These are phyloP conservation scores for Apotomis betuletana DNA, from an alignment of 2,888 invertebrate genomes.

Conservation along the genomic window DNA sequence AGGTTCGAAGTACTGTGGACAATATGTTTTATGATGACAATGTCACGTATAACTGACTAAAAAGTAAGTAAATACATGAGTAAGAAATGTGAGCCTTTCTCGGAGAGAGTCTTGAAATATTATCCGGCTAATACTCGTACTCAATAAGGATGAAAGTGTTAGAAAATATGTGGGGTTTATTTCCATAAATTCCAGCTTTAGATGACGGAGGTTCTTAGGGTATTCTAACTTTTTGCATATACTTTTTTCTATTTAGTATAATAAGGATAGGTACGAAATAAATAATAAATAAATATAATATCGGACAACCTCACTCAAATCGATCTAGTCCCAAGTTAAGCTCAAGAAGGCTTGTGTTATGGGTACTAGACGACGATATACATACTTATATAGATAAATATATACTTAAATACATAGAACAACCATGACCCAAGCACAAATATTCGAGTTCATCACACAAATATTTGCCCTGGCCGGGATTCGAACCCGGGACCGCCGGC, in stretches of 20 bases:
- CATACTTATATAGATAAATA: no score
- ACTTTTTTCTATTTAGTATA: background rate
- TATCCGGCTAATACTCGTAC: slow-evolving; percentile 49
- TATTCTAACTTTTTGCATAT: background rate
- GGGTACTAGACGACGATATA: no score
- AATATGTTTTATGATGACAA: slow-evolving; percentile 48
- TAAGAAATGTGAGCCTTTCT: slow-evolving; percentile 56
- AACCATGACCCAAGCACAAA: no score
- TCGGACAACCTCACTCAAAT: no score
- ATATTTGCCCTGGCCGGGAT: no score
- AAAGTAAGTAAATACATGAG: slow-evolving; percentile 52
- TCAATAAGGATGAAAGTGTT: slow-evolving; percentile 42
- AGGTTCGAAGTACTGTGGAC: slow-evolving; percentile 1
- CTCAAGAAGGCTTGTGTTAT: no score
- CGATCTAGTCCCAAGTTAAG: no score
- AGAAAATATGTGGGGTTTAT: slow-evolving; percentile 29
- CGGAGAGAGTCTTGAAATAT: slow-evolving; percentile 60
- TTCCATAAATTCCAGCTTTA: slow-evolving; percentile 22
- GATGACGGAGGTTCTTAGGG: slow-evolving; percentile 4
- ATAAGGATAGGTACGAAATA: no score
- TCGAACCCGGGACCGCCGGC: no score
- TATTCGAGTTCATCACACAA: no score
- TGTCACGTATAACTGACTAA: slow-evolving; percentile 49
- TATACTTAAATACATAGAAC: no score
- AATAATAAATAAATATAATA: no score